Evolutionary conservation across 2,797 vertebrate species (phyloP).

Genomic region (Iguana delicatissima): DNA sequence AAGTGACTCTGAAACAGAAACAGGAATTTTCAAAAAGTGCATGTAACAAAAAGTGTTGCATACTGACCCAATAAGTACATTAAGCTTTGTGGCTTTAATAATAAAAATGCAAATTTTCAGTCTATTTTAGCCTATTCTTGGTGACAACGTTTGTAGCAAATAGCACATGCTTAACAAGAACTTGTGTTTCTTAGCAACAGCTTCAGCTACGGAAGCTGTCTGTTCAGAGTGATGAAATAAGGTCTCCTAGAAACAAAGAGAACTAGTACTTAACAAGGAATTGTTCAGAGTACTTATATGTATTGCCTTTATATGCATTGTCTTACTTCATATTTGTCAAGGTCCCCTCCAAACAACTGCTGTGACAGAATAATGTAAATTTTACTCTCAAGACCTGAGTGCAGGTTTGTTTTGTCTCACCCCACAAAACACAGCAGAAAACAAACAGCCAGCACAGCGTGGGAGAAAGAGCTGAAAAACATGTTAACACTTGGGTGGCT

Average conservation of each 20-base stretch:
- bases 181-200: conserved; percentile 12
- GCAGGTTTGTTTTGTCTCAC: neutral
- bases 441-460: neutral
- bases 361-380: neutral
- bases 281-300: neutral
- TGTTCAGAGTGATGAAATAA: neutral
- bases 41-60: neutral
- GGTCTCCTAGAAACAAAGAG: neutral
- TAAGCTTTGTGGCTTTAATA: neutral
- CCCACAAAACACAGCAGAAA: neutral
- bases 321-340: neutral
- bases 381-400: neutral
- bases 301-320: neutral
- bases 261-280: neutral
- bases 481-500: too few relatives aligned
- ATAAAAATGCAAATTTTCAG: neutral
- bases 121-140: neutral
- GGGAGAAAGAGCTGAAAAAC: too few relatives aligned
- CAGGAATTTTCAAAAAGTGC: neutral
- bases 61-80: neutral
- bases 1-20: neutral
- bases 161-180: neutral
- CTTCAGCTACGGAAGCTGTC: neutral
- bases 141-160: neutral
- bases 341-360: neutral